A percentile compares a stretch with the other conserved stretches of the same genome.
phyloP scores from a whole-genome alignment of 64 coral and sea anemone species.

The Actinia equina region DNA sequence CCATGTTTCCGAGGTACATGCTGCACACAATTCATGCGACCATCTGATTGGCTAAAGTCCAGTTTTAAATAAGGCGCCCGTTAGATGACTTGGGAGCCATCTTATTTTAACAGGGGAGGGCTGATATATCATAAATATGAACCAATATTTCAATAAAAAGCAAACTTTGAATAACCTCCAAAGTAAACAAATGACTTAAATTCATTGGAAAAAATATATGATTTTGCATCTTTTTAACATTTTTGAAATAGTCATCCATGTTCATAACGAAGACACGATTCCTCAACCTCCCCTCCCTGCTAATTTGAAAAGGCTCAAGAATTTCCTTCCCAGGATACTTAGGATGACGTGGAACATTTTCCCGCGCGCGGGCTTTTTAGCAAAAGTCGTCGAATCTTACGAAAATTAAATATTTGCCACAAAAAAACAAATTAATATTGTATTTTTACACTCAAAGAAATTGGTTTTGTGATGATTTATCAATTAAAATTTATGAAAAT shows the following conservation, averaged over 20 bases:
- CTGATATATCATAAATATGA: not conserved
- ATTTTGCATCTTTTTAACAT: too few relatives aligned
- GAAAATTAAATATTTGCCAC: not conserved
- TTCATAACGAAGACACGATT: not conserved
- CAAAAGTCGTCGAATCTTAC: not conserved
- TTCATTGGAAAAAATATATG: too few relatives aligned
- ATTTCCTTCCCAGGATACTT: slow-evolving; percentile 51
- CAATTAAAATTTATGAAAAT: not conserved
- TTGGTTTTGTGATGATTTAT: not conserved
- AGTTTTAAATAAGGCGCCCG: slow-evolving; percentile 99
- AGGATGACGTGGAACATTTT: slow-evolving; percentile 53
- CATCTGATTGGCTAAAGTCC: slow-evolving; percentile 80
- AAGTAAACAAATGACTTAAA: too few relatives aligned
- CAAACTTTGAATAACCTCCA: not conserved
- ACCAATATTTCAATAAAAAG: not conserved
- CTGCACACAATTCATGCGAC: slow-evolving; percentile 60
- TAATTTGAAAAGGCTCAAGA: not conserved
- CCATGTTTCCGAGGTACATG: slow-evolving; percentile 97
- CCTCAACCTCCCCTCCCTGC: slow-evolving; percentile 8
- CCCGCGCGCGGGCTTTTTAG: slow-evolving; percentile 96
- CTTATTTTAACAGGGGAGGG: slow-evolving; percentile 40
- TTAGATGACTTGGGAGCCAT: slow-evolving; percentile 37
- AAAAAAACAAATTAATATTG: not conserved
- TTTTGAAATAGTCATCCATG: not conserved
- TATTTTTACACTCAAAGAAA: not conserved